These are phyloP conservation scores for Philonicus albiceps DNA, from an alignment of 2,888 invertebrate genomes.

Conservation along the genomic window DNA sequence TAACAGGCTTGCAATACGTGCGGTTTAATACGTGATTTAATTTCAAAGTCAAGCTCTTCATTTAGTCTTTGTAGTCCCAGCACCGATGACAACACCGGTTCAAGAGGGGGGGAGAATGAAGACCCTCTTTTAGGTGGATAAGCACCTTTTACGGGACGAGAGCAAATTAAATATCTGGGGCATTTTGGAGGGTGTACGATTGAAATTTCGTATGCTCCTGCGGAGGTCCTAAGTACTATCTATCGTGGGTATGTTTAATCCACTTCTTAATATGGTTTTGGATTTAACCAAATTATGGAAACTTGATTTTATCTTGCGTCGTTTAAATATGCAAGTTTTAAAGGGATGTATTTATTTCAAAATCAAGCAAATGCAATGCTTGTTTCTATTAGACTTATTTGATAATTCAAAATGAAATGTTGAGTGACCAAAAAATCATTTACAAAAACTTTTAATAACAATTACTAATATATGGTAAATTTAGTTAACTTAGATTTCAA, in stretches of 20 bases:
- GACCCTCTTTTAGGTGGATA: not conserved
- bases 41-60: constrained; percentile 7
- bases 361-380: too few species aligned
- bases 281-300: not conserved
- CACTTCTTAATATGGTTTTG: not conserved
- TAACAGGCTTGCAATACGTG: constrained; percentile 3
- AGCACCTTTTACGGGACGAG: not conserved
- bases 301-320: not conserved
- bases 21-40: constrained; percentile 17
- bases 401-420: too few species aligned
- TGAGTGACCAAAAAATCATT: too few species aligned
- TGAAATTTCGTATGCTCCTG: not conserved
- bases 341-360: not conserved
- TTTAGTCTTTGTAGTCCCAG: not conserved
- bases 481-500: too few species aligned
- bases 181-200: not conserved
- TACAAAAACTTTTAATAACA: too few species aligned
- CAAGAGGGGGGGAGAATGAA: not conserved
- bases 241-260: not conserved
- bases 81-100: not conserved
- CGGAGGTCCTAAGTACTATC: not conserved
- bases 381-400: too few species aligned
- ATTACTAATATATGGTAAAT: too few species aligned
- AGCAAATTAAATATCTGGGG: not conserved
- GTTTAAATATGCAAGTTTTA: not conserved